Evolutionary conservation across 2,113 vertebrate species (phyloP).

Genomic region (Illadopsis cleaveri): DNA sequence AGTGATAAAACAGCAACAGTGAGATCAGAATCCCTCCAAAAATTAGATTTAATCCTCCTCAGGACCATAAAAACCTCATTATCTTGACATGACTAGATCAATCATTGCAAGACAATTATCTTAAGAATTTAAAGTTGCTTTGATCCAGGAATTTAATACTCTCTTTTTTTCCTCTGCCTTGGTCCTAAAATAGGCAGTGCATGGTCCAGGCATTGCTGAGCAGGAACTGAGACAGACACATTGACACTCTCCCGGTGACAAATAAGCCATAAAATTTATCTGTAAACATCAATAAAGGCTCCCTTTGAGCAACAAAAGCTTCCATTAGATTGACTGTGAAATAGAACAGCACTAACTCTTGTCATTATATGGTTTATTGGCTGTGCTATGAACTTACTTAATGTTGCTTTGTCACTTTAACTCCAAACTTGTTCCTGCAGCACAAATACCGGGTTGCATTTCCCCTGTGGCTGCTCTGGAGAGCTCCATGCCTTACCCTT

Average conservation of each 20-base stretch:
- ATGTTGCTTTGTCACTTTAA: background rate
- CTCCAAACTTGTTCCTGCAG: background rate
- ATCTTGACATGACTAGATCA: conserved; percentile 71
- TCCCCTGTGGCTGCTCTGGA: background rate
- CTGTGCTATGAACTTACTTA: background rate
- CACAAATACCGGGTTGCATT: background rate
- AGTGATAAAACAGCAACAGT: conserved; percentile 67
- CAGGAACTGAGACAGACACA: background rate
- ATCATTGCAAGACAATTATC: conserved; percentile 72
- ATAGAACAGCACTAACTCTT: background rate
- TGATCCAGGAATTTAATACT: background rate
- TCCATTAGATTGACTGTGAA: conserved; percentile 3
- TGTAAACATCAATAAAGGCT: background rate
- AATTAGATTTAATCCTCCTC: conserved; percentile 71
- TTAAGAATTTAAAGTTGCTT: conserved; percentile 65
- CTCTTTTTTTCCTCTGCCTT: background rate
- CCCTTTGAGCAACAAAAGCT: background rate
- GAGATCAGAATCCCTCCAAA: conserved; percentile 66
- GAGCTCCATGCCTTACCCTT: background rate
- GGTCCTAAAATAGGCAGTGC: background rate
- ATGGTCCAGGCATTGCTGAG: background rate
- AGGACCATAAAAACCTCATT: conserved; percentile 72
- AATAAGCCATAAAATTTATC: background rate
- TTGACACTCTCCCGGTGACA: background rate
- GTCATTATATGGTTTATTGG: background rate